These are phyloP conservation scores for Lithobates sylvaticus DNA, from an alignment of 2,797 vertebrate genomes.

Conservation along the genomic window DNA sequence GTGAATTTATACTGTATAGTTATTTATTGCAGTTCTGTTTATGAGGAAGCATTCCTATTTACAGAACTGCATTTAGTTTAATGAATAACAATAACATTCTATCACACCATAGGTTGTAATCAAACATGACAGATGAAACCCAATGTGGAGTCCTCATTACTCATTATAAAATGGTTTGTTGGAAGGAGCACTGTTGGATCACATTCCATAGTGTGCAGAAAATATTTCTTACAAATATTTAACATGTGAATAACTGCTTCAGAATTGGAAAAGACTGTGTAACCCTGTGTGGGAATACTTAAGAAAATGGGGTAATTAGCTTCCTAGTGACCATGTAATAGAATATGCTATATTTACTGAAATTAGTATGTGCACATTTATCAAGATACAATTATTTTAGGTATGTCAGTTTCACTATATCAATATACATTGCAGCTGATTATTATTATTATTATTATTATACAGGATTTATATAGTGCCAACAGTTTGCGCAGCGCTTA, in stretches of 20 bases:
- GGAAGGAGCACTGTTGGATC: slow-evolving; percentile 29
- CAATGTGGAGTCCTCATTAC: slow-evolving; percentile 42
- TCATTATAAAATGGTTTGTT: slow-evolving; percentile 44
- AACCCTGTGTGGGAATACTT: slow-evolving; percentile 2
- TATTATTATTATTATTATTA: no score
- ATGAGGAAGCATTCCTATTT: slow-evolving; percentile 13
- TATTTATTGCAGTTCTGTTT: slow-evolving; percentile 9
- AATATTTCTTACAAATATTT: slow-evolving; percentile 22
- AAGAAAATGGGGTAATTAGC: slow-evolving; percentile 9
- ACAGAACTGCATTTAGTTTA: slow-evolving; percentile 24
- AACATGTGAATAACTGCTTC: slow-evolving; percentile 6
- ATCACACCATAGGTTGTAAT: slow-evolving; percentile 53
- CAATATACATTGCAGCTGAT: no score
- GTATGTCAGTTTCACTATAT: no score
- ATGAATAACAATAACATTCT: slow-evolving; percentile 32
- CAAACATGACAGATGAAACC: slow-evolving; percentile 49
- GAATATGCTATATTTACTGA: background rate
- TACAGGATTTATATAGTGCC: no score
- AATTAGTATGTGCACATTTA: no score
- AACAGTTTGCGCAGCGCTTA: no score
- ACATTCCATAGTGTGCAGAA: slow-evolving; percentile 16
- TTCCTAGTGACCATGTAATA: background rate
- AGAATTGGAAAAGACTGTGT: no score
- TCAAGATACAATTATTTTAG: no score
- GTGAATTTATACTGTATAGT: background rate